Base-by-base conservation (phyloP, 2,888 invertebrate species). In the Corbicula japonica region DNA sequence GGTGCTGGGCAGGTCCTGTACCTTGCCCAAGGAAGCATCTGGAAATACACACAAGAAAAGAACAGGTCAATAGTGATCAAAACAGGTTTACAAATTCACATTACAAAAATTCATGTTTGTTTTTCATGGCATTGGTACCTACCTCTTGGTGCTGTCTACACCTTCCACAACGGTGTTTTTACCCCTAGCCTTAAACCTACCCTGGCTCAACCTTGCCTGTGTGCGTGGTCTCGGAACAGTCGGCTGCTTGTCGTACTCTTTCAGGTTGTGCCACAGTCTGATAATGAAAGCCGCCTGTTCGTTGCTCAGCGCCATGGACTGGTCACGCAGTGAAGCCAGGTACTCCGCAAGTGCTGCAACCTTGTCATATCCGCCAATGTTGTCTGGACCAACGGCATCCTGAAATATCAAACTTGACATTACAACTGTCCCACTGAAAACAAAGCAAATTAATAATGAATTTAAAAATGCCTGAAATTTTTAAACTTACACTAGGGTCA, bases 71-170 rank as follows among this genome's bases (percentile, higher is more conserved):
- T n/a, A n/a, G n/a, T n/a, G n/a, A n/a, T n/a, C n/a, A n/a, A n/a
- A n/a, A n/a, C n/a, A n/a, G n/a, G n/a, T n/a, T n/a, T n/a, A n/a
- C n/a, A n/a, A n/a, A n/a, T n/a, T n/a, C n/a, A n/a, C n/a, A n/a
- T n/a, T n/a, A n/a, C n/a, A n/a, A n/a, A n/a, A n/a, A n/a, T 52
- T 18, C 12, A 50, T n/a, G 21, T 65, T 52, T 28, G 34, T 4
- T 32, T 1, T 18, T 41, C n/a, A n/a, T n/a, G n/a, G n/a, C n/a
- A n/a, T n/a, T n/a, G n/a, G 18, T 18, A 52, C 23, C 15, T 38
- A 70, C 80, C 80, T 76, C 23, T 62, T 62, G 0, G 56, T 38
- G 35, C 61, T 68, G 23, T 76, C 76, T 32, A 66, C 66, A 8
- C 76, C 80, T 18, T 76, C 76, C 0, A 46, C 70, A 32, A 68